Evolutionary conservation across 2,888 invertebrate genomes (phyloP).

Genomic region (Mylabris sibirica): DNA sequence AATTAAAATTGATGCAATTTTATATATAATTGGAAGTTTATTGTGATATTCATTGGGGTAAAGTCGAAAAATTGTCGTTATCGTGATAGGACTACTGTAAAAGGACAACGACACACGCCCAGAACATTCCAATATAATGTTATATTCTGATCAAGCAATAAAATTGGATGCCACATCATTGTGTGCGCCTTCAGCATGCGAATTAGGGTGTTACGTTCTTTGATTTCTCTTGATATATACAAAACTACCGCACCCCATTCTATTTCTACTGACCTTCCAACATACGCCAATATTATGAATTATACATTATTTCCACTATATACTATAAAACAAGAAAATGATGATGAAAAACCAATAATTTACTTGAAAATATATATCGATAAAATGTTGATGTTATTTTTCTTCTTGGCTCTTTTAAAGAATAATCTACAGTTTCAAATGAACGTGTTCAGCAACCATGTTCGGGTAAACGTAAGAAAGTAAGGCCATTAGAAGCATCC

Average conservation of each 20-base stretch:
- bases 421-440: slow-evolving; percentile 13
- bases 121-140: slow-evolving; percentile 52
- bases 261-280: slow-evolving; percentile 53
- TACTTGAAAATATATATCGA: neutral
- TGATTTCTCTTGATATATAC: slow-evolving; percentile 55
- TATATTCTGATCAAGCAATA: slow-evolving; percentile 62
- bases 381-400: neutral
- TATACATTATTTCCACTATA: slow-evolving; percentile 43
- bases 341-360: neutral
- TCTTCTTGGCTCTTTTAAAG: neutral
- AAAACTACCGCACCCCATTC: slow-evolving; percentile 28
- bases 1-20: neutral
- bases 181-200: slow-evolving; percentile 57
- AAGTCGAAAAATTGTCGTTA: slow-evolving; percentile 26
- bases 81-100: slow-evolving; percentile 31
- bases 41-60: neutral
- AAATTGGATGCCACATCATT: slow-evolving; percentile 61
- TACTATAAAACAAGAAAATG: neutral
- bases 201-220: slow-evolving; percentile 57
- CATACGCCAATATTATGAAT: slow-evolving; percentile 52
- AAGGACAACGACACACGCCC: slow-evolving; percentile 39
- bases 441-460: slow-evolving; percentile 14
- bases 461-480: slow-evolving; percentile 36
- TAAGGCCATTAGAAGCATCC: slow-evolving; percentile 55
- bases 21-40: neutral